Conservation (phyloP, 2,797 vertebrate genomes). For the Macrochelys suwanniensis region DNA sequence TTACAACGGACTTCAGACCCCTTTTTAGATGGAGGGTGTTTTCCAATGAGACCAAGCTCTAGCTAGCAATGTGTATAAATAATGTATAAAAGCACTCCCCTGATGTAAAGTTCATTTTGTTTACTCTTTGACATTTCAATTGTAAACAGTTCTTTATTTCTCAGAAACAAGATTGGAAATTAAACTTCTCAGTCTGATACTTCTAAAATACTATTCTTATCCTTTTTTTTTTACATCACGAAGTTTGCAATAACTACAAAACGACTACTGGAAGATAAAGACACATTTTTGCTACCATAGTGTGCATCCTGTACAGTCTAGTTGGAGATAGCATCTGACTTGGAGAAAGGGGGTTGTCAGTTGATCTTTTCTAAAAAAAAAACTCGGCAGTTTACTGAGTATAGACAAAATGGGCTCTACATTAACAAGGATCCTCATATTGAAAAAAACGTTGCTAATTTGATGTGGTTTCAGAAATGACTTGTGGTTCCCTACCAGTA, state of each 20-base stretch:
- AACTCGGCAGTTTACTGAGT: not conserved
- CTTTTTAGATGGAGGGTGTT: not conserved
- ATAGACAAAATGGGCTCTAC: conserved; percentile 8
- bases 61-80: not conserved
- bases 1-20: not conserved
- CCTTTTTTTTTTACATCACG: not conserved
- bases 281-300: not conserved
- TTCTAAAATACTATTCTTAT: conserved; percentile 4
- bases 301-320: not conserved
- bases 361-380: not conserved
- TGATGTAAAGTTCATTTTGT: not conserved
- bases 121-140: not conserved
- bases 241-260: not conserved
- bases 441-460: conserved; percentile 39
- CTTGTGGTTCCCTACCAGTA: conserved; percentile 12
- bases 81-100: not conserved
- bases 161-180: accelerated
- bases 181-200: not conserved
- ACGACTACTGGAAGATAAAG: not conserved
- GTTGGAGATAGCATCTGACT: not conserved
- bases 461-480: conserved; percentile 69
- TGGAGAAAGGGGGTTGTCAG: not conserved
- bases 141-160: accelerated
- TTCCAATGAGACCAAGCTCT: not conserved
- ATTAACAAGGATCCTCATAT: not conserved